A percentile compares a stretch with the other conserved stretches of the same genome.
Evolutionary conservation across 2,888 invertebrate genomes (phyloP).

Genomic region (Dolichopus griseipennis): DNA sequence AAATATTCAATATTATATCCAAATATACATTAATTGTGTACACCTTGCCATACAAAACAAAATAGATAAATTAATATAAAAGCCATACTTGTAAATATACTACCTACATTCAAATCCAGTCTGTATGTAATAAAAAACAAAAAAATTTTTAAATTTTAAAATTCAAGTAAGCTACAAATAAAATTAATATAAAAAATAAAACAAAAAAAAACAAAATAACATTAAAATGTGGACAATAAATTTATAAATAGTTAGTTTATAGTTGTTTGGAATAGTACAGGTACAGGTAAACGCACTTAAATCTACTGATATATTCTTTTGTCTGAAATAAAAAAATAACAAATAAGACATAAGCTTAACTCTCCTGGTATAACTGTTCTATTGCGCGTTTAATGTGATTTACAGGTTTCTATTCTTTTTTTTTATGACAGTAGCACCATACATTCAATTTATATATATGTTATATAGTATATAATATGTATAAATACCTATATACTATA

Average conservation of each 20-base stretch:
- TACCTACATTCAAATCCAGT: not conserved
- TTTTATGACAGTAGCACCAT: no score
- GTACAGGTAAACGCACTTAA: constrained; percentile 2
- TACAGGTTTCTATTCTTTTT: not conserved
- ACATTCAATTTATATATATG: no score
- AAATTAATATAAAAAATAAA: not conserved
- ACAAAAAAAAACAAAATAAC: not conserved
- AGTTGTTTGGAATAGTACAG: not conserved
- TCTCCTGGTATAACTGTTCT: not conserved
- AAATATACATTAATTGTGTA: not conserved
- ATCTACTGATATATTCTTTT: constrained; percentile 2
- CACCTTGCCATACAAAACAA: not conserved
- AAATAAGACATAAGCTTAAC: not conserved
- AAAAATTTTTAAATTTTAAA: not conserved
- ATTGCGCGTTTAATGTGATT: constrained; percentile 1
- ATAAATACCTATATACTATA: no score
- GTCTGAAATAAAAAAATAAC: not conserved
- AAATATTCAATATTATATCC: not conserved
- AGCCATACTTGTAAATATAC: no score
- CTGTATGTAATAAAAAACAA: not conserved
- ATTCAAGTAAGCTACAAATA: constrained; percentile 4
- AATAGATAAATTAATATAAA: no score
- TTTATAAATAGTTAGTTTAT: not conserved
- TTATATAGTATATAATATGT: no score
- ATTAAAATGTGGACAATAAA: not conserved